Base-by-base conservation (phyloP, 2,888 invertebrate genomes). In the Anagyrus pseudococci region DNA sequence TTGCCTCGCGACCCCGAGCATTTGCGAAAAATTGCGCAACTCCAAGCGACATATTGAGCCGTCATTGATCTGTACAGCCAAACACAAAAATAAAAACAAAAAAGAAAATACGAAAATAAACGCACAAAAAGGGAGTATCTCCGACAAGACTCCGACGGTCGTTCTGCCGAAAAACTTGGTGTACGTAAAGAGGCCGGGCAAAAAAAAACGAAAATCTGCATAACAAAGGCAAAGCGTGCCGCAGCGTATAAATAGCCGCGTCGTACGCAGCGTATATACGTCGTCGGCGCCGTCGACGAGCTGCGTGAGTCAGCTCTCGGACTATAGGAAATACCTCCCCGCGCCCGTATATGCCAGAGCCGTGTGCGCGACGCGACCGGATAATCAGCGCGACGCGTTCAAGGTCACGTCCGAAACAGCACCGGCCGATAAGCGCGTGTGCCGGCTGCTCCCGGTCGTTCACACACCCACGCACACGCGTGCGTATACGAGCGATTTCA, bases 401-500 rank as follows among this genome's bases (percentile, higher is more conserved):
- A 64, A 64, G 64, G 64, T 64, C 64, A 57, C 64, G 52, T 60
- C 44, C 60, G 40, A 56, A 56, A 57, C 4, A n/a, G n/a, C n/a
- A n/a, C n/a, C n/a, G n/a, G n/a, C n/a, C n/a, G n/a, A n/a, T n/a
- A n/a, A n/a, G 33, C 61, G 1, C 53, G 17, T 40, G 40, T 52
- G 8, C 15, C 13, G 2, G 33, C 8, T 29, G 29, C 29, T 29
- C 4, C 10, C 29, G 29, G 29, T 7, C 54, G 25, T 55, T 44
- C 50, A 46, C 41, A 48, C 19, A 23, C 44, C n/a, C 41, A 40
- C 4, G 6, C 49, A 19, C 29, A 17, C 29, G 46, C 46, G 47
- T 25, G 47, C 25, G 3, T 47, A n/a, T n/a, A n/a, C n/a, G n/a
- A n/a, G n/a, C n/a, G n/a, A n/a, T n/a, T n/a, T n/a, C n/a, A n/a